phyloP scores from a whole-genome alignment of 2,797 vertebrate genomes.

The Stomatorhinus walkeri region DNA sequence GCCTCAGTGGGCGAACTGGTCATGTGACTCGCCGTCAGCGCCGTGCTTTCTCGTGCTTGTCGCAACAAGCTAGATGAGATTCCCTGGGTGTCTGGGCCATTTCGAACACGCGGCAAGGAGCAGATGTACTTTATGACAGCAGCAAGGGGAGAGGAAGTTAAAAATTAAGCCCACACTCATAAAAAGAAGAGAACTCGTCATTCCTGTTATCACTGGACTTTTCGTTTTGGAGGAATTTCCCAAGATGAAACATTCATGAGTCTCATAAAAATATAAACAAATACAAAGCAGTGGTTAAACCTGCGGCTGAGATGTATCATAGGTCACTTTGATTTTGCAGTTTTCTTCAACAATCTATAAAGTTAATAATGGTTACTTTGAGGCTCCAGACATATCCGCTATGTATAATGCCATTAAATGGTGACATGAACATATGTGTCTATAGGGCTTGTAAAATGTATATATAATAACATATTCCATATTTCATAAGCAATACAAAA shows the following conservation, averaged over 20 bases:
- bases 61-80: background rate
- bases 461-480: background rate
- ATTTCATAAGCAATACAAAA: background rate
- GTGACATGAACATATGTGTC: background rate
- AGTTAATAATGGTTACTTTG: background rate
- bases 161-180: conserved; percentile 52
- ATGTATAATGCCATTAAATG: background rate
- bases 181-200: conserved; percentile 14
- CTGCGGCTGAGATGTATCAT: background rate
- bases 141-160: conserved; percentile 48
- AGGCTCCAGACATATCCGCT: background rate
- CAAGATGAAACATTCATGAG: background rate
- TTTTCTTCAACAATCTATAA: background rate
- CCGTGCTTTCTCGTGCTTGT: background rate
- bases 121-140: background rate
- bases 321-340: background rate
- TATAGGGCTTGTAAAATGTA: background rate
- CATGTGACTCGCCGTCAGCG: background rate
- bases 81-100: conserved; percentile 10
- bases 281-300: background rate
- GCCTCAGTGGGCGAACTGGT: background rate
- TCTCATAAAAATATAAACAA: background rate
- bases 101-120: background rate
- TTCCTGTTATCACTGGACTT: conserved; percentile 8
- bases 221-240: background rate